Conservation (phyloP, 2,888 invertebrate species). For the Cephonodes hylas region DNA sequence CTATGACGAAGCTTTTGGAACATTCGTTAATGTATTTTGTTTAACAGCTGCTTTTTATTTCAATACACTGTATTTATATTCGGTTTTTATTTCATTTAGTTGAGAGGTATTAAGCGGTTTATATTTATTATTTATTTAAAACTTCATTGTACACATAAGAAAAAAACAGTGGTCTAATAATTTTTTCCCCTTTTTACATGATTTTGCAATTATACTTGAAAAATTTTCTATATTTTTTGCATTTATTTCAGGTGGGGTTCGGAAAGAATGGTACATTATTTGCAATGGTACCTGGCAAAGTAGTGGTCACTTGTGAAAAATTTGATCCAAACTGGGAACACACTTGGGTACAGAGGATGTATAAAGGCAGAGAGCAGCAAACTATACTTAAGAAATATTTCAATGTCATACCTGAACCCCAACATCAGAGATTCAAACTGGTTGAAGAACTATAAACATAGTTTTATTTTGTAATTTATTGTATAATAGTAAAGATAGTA, state of each 20-base stretch:
- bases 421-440: conserved; percentile 89
- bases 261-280: conserved; percentile 89
- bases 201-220: background rate
- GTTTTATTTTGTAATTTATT: conserved; percentile 13
- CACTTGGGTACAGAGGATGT: conserved; percentile 85
- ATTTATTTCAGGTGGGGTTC: conserved; percentile 89
- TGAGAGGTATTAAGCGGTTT: no score
- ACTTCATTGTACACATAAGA: no score
- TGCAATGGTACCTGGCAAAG: conserved; percentile 89
- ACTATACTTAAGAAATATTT: conserved; percentile 91
- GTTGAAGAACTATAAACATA: conserved; percentile 84
- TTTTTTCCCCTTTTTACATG: no score
- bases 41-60: no score
- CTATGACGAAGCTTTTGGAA: no score
- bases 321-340: conserved; percentile 90
- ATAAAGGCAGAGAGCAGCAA: conserved; percentile 83
- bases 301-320: conserved; percentile 90
- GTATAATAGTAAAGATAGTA: conserved; percentile 3
- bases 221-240: conserved; percentile 3
- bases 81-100: no score
- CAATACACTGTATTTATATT: no score
- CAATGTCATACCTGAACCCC: conserved; percentile 89
- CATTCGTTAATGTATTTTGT: no score
- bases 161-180: no score
- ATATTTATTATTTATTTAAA: no score